Evolutionary conservation across 2,888 invertebrate species (phyloP).

Genomic region (Melangyna quadrimaculata): DNA sequence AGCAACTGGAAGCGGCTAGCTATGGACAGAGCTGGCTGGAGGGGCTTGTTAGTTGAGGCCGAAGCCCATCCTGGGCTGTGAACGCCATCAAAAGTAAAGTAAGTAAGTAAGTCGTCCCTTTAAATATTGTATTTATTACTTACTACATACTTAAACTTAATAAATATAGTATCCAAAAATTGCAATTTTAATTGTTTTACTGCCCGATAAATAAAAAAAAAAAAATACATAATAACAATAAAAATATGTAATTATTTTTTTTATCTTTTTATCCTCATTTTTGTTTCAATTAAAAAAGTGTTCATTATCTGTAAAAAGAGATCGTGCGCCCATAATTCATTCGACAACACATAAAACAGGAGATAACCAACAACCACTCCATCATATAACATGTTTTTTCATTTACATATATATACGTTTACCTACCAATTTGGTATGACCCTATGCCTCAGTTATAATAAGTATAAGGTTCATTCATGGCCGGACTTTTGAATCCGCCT

Average conservation of each 20-base stretch:
- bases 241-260: constrained; percentile 50
- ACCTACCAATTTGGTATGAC: constrained; percentile 17
- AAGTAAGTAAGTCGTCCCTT: too few relatives aligned
- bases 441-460: not conserved
- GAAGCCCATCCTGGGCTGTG: too few relatives aligned
- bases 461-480: not conserved
- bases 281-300: constrained; percentile 69
- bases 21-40: too few relatives aligned
- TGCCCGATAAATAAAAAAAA: not conserved
- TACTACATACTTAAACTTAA: too few relatives aligned
- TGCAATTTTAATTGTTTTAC: too few relatives aligned
- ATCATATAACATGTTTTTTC: constrained; percentile 47
- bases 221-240: not conserved
- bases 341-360: constrained; percentile 20
- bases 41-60: too few relatives aligned
- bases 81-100: too few relatives aligned
- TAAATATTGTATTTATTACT: too few relatives aligned
- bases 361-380: constrained; percentile 5
- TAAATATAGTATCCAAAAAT: not conserved
- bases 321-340: constrained; percentile 62
- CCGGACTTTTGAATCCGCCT: constrained; percentile 18
- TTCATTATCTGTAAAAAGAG: constrained; percentile 61
- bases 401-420: not conserved
- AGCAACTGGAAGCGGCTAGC: too few relatives aligned
- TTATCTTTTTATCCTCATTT: constrained; percentile 48